Evolutionary conservation across 2,797 vertebrate genomes (phyloP), one percentile per base, ranked within the genome.

Genomic region (Arnoldichthys spilopterus): DNA sequence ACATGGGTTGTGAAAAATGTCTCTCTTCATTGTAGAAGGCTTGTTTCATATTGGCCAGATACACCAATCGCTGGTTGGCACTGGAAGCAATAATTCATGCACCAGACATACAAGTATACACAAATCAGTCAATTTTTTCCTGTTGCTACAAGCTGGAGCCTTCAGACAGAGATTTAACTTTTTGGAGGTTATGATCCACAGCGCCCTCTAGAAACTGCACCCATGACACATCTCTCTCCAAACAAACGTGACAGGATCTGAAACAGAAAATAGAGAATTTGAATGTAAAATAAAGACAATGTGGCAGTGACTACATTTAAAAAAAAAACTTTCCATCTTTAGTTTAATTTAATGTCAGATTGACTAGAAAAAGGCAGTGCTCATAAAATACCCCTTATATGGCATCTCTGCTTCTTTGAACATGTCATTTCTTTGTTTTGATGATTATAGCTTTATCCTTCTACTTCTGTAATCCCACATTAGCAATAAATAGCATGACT

Each of bases 181-280:
- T 37, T 28, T 73, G 71, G 22, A 73, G 12, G 56, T 73, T 73
- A 59, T 73, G 71, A 34, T 73, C 71, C 54, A 73, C 71, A 28
- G 54, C 71, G 59, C 71, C 71, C 12, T 73, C 71, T 61, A 73
- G 40, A 45, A 73, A 73, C 24, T 61, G 53, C 22, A 73, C 71
- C 71, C 71, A 73, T 12, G 22, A 9, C 16, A 73, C 1, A 18
- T 73, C 71, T 43, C 15, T 54, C 16, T 73, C 71, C 37, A 59
- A 73, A 73, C 71, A 73, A 18, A 73, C 24, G 30, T 61, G 71
- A 30, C 54, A 73, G 16, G 71, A 43, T 37, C 71, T 73, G 37
- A 1, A 59, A 43, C 13, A 61, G 22, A 45, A 69, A n/a, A 49
- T 2, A 45, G 43, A 45, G 2, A 45, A 3, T 37, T 37, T 8